A percentile compares a stretch with the other conserved stretches of the same genome.
phyloP scores from a whole-genome alignment of 2,797 vertebrate species.

The Amphiprion clarkii region DNA sequence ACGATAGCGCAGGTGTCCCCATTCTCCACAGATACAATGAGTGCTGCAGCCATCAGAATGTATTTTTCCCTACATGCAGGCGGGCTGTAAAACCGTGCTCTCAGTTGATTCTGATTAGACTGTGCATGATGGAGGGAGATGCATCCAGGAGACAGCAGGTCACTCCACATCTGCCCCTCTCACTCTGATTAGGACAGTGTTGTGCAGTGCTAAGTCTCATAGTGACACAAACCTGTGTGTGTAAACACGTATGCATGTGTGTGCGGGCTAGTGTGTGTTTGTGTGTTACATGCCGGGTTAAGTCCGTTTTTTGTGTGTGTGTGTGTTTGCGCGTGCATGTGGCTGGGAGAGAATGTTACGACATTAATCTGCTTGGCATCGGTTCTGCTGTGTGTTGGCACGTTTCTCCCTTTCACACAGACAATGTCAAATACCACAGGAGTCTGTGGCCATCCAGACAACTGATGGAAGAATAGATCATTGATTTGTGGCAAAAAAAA shows the following conservation, averaged over 20 bases:
- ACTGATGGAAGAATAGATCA: slow-evolving; percentile 28
- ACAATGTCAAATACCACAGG: slow-evolving; percentile 82
- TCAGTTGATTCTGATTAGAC: slow-evolving; percentile 71
- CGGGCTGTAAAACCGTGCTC: slow-evolving; percentile 44
- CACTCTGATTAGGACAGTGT: slow-evolving; percentile 72
- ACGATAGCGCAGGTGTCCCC: slow-evolving; percentile 55
- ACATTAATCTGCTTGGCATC: slow-evolving; percentile 84
- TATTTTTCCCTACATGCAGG: slow-evolving; percentile 57
- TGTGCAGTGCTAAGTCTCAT: slow-evolving; percentile 61
- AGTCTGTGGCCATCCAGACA: slow-evolving; percentile 53
- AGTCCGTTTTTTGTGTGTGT: slow-evolving; percentile 31
- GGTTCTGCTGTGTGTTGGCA: slow-evolving; percentile 74
- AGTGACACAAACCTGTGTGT: slow-evolving; percentile 68
- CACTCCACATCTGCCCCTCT: slow-evolving; percentile 77
- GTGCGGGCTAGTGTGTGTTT: slow-evolving; percentile 32
- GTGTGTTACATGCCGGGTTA: slow-evolving; percentile 34
- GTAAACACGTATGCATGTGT: slow-evolving; percentile 26
- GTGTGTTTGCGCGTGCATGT: slow-evolving; percentile 18
- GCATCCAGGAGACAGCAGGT: slow-evolving; percentile 73
- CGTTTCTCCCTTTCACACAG: slow-evolving; percentile 71
- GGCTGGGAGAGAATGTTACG: slow-evolving; percentile 65
- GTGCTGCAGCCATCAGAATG: slow-evolving; percentile 40
- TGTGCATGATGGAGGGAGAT: slow-evolving; percentile 57
- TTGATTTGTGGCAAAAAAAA: slow-evolving; percentile 25
- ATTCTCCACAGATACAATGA: slow-evolving; percentile 56